Evolutionary conservation across 2,888 invertebrate genomes (phyloP).

Genomic region (Drosophila macrospina): DNA sequence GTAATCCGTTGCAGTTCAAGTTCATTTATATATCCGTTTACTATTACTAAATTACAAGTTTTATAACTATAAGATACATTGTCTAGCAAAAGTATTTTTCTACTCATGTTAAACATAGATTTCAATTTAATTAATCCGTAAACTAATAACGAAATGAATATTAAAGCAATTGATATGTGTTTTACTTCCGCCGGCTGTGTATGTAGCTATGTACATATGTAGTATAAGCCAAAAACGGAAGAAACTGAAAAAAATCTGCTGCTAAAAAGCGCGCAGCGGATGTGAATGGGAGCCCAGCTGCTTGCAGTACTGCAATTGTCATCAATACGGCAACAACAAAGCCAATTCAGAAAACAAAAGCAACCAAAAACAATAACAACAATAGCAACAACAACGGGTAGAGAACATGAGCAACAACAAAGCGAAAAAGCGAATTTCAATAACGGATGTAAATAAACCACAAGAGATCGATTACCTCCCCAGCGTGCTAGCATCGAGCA

Average conservation of each 20-base stretch:
- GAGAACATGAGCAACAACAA: conserved; percentile 35
- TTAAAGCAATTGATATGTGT: conserved; percentile 42
- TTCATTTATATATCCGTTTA: too few species aligned
- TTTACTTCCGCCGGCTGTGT: conserved; percentile 66
- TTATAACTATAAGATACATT: too few species aligned
- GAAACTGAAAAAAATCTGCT: conserved; percentile 68
- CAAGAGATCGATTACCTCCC: conserved; percentile 83
- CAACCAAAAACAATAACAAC: conserved; percentile 40
- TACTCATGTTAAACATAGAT: too few species aligned
- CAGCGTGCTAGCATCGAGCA: conserved; percentile 56
- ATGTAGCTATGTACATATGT: too few species aligned
- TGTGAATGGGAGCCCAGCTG: conserved; percentile 79
- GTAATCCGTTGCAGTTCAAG: too few species aligned
- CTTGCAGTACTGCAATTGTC: conserved; percentile 77
- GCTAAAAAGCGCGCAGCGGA: conserved; percentile 68
- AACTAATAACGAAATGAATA: conserved; percentile 44
- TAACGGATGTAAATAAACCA: conserved; percentile 85
- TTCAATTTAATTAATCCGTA: too few species aligned
- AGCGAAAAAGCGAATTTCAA: conserved; percentile 75
- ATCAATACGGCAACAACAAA: conserved; percentile 65
- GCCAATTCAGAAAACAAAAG: conserved; percentile 76
- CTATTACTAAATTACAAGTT: not conserved
- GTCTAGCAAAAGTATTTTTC: too few species aligned
- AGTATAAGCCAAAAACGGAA: conserved; percentile 43
- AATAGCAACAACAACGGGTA: conserved; percentile 36